Evolutionary conservation across 2,888 invertebrate genomes (phyloP), one percentile per base, ranked within the genome.

Genomic region (Blera fallax): DNA sequence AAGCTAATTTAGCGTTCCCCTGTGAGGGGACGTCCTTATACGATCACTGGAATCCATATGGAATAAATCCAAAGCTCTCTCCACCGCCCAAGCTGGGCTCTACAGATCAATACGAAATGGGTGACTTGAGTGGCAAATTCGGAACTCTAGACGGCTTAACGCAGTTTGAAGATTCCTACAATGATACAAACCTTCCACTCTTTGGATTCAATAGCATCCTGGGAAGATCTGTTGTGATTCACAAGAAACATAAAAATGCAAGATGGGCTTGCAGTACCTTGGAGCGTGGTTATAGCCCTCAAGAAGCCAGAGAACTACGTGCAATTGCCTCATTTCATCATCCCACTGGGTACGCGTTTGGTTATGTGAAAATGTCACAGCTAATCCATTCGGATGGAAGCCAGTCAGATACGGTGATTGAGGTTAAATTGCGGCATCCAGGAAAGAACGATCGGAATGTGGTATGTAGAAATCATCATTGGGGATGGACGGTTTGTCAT

Each of bases 291-390:
- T 97, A 97, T 92, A 96, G 97, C 82, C 97, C 97, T 0, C 95
- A 96, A 0, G 97, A 98, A 90, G 97, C 97, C 0, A 93, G 96
- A 37, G 97, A 98, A 93, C 93, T 97, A 56, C 94, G 97, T 76
- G 98, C 95, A 2, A 96, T 97, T 80, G 98, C 97, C 1, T 97
- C 97, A 0, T 98, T 98, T 92, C 97, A 98, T 93, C 96, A 98
- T 93, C 92, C 92, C 5, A 97, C 97, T 0, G 91, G 98, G 0
- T 97, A 95, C 91, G 96, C 97, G 0, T 95, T 94, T 91, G 98
- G 98, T 3, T 97, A 96, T 90, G 93, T 98, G 67, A 94, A 96
- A 91, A 95, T 98, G 95, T 96, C 96, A 10, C 98, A 98, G 93
- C 93, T 98, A 24, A 93, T 97, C n/a, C 96, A 98, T 91, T 94